Evolutionary conservation across 2,113 vertebrate species (phyloP), one percentile per base, ranked within the genome.

Genomic region (Naja naja): DNA sequence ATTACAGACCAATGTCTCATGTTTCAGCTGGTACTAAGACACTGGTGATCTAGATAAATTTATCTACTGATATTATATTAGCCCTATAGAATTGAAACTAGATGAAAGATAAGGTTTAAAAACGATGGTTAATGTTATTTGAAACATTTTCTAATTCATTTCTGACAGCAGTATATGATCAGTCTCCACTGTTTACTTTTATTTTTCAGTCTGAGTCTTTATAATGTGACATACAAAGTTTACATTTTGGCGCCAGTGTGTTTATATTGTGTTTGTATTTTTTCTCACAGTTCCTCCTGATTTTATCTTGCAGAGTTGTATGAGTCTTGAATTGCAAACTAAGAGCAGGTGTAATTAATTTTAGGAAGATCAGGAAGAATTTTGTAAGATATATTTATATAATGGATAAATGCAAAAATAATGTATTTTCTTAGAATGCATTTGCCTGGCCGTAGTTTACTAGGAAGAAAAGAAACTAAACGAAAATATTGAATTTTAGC

Each of bases 141-240:
- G 93, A 95, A 96, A 89, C 89, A 91, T 90, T 7, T 91, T 96
- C 93, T 91, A 96, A 95, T 96, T 96, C 93, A 95, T 95, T 93
- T 95, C 92, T 96, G 95, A 96, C 94, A 96, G 96, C 60, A 94
- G 92, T 60, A 87, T 81, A 90, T 94, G 92, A 96, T 95, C 95
- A 96, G 95, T 97, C 94, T 96, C 93, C 43, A 94, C 30, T 95
- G 94, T 96, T 96, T 96, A 96, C 95, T 96, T 96, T 94, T 95
- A 91, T 74, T 92, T 93, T 96, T 97, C 85, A 0, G 60, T 95
- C 95, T 96, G 95, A 96, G 95, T 96, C n/a, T 27, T 60, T 96
- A 93, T 95, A 92, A 47, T 94, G 91, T 91, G 95, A 96, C 89
- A 47, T 88, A 81, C 91, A 90, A 95, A 96, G 96, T 94, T 95